Percentiles rank a stretch among this genome's conserved stretches.
Evolutionary conservation across 2,797 vertebrate genomes (phyloP).

Genomic region (Typhlichthys eigenmanni): DNA sequence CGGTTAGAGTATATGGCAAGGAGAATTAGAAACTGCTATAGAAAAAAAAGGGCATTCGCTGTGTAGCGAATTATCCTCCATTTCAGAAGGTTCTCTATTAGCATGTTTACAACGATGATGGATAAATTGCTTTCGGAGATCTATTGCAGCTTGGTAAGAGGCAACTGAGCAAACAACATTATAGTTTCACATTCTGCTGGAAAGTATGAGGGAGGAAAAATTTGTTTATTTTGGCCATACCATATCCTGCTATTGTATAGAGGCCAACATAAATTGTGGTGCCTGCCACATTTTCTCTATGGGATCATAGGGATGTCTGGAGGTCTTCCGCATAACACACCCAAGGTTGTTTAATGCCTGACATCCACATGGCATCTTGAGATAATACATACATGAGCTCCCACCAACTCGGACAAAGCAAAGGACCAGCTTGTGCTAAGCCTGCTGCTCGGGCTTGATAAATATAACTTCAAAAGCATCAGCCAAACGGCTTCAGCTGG

Average conservation of each 20-base stretch:
- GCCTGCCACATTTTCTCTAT: conserved; percentile 20
- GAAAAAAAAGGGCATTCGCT: too few relatives aligned
- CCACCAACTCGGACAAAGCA: conserved; percentile 63
- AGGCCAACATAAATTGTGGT: conserved; percentile 19
- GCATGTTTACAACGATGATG: conserved; percentile 30
- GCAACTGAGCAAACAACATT: conserved; percentile 17
- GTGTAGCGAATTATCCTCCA: conserved; percentile 12
- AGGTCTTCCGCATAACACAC: conserved; percentile 32
- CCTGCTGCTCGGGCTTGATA: conserved; percentile 74
- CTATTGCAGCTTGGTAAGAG: conserved; percentile 17
- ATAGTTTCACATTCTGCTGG: conserved; percentile 18
- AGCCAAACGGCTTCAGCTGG: conserved; percentile 75
- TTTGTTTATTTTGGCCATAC: neutral
- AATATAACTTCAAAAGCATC: conserved; percentile 80
- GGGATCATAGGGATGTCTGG: conserved; percentile 15
- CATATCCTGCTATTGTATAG: conserved; percentile 3
- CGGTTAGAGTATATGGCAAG: conserved; percentile 4
- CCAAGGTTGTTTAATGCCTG: conserved; percentile 35
- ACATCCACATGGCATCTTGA: conserved; percentile 50
- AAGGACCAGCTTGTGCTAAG: conserved; percentile 62
- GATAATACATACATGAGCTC: conserved; percentile 35
- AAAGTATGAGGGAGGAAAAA: neutral
- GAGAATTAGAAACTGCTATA: conserved; percentile 5
- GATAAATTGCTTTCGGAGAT: neutral
- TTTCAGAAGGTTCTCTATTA: conserved; percentile 28